phyloP scores from a whole-genome alignment of 2,113 vertebrate species.

The Setophaga kirtlandii region DNA sequence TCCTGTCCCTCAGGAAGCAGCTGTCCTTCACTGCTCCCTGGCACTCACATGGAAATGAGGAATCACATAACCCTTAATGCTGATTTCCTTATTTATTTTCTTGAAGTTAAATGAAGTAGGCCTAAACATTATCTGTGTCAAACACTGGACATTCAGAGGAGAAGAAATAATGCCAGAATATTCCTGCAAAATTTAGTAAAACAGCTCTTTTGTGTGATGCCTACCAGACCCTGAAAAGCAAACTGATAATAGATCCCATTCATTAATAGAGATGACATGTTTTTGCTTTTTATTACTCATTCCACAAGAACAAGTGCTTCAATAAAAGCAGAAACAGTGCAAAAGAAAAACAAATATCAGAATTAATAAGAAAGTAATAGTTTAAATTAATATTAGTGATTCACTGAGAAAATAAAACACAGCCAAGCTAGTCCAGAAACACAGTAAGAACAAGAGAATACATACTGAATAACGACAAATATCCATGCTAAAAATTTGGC shows the following conservation, averaged over 20 bases:
- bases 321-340: not conserved
- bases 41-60: not conserved
- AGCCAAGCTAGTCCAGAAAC: not conserved
- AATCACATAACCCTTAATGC: not conserved
- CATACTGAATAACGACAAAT: not conserved
- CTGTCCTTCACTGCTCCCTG: not conserved
- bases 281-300: slow-evolving; percentile 2
- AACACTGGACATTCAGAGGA: not conserved
- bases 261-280: not conserved
- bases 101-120: not conserved
- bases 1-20: not conserved
- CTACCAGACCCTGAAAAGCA: not conserved
- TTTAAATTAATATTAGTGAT: slow-evolving; percentile 21
- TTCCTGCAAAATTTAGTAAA: not conserved
- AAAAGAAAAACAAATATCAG: not conserved
- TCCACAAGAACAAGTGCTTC: not conserved
- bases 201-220: not conserved
- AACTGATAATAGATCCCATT: not conserved
- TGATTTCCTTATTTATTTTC: not conserved
- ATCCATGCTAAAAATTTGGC: not conserved
- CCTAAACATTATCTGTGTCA: not conserved
- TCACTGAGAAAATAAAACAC: not conserved
- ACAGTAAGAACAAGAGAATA: not conserved
- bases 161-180: not conserved
- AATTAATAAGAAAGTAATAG: not conserved